Base-by-base conservation (phyloP, 1,140 invertebrate genomes). In the Penaeus vannamei region DNA sequence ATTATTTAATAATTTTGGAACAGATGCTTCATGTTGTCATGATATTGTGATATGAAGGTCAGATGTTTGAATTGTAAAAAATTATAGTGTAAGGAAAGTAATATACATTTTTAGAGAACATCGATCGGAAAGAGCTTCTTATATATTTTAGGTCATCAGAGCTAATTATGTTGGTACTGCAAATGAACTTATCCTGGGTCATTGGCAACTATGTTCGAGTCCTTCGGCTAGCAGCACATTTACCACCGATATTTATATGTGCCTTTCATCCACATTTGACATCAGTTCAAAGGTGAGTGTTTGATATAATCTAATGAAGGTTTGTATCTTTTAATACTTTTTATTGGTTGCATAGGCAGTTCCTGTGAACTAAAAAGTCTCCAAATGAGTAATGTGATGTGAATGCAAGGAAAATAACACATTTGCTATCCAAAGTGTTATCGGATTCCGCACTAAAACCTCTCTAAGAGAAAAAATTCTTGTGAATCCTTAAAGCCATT, bases 111-210 rank as follows among this genome's bases (percentile, higher is more conserved):
- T 42, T 42, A 7, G 36, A 42, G 36, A 42, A 42, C 36, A 42
- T 7, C 0, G 69, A 4, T 19, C 20, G 42, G 53, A 7, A 32
- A n/a, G 26, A 62, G 69, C 10, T 84, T 32, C 22, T 23, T 42
- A 59, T 29, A 29, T 79, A 19, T 83, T 64, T 36, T 66, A 84
- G 72, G 61, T 84, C 46, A 32, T 77, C 81, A n/a, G 23, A 42
- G 62, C 72, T 89, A 36, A 82, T 89, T 32, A 42, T 29, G 23
- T 14, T 84, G 46, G 80, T 69, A 5, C 42, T 46, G 22, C 20
- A 79, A 26, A 89, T 89, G 87, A 84, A 79, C 42, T 26, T 84
- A 10, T 81, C 87, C 20, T 89, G 87, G 87, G 59, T 89, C 64
- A 64, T 69, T 42, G n/a, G 60, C 42, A 89, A 89, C 42, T 89